A percentile compares a stretch with the other conserved stretches of the same genome.
phyloP scores from a whole-genome alignment of 2,888 invertebrate species.

The Platycheirus rosarum region DNA sequence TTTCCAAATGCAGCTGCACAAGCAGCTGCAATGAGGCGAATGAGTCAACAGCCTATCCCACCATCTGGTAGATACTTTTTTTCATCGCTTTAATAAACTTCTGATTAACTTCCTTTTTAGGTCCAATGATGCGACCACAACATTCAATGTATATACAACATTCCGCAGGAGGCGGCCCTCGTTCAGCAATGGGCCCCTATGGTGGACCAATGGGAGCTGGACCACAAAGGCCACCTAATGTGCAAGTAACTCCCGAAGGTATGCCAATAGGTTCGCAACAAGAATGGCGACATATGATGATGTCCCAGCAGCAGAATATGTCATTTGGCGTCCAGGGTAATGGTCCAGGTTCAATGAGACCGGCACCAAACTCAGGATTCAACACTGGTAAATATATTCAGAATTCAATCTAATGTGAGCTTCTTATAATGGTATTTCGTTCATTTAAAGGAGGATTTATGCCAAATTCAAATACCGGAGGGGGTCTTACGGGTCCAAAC shows the following conservation, averaged over 20 bases:
- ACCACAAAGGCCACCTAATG: slow-evolving; percentile 85
- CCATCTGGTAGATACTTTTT: slow-evolving; percentile 84
- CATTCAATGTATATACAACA: slow-evolving; percentile 84
- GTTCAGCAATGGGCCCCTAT: slow-evolving; percentile 79
- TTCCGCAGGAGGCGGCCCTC: slow-evolving; percentile 80
- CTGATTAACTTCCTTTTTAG: slow-evolving; percentile 78
- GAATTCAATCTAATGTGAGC: neutral
- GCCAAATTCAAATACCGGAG: slow-evolving; percentile 77
- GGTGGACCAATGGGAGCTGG: slow-evolving; percentile 82
- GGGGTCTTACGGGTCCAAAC: slow-evolving; percentile 50
- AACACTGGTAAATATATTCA: slow-evolving; percentile 77
- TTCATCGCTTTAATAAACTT: neutral
- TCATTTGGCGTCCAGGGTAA: slow-evolving; percentile 76
- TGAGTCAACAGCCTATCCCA: slow-evolving; percentile 89
- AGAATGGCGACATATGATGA: slow-evolving; percentile 82
- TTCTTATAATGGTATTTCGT: slow-evolving; percentile 1
- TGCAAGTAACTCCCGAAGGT: slow-evolving; percentile 85
- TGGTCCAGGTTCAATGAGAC: slow-evolving; percentile 79
- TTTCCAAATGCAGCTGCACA: slow-evolving; percentile 84
- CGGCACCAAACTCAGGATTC: slow-evolving; percentile 79
- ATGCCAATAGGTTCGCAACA: slow-evolving; percentile 83
- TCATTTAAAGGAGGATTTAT: slow-evolving; percentile 79
- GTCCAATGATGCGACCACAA: slow-evolving; percentile 88
- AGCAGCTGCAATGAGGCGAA: slow-evolving; percentile 85
- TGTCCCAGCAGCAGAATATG: slow-evolving; percentile 83